Percentiles rank a stretch among this genome's conserved stretches.
These are phyloP conservation scores for Lordiphosa collinella DNA, from an alignment of 1,140 invertebrate species.

Conservation along the genomic window DNA sequence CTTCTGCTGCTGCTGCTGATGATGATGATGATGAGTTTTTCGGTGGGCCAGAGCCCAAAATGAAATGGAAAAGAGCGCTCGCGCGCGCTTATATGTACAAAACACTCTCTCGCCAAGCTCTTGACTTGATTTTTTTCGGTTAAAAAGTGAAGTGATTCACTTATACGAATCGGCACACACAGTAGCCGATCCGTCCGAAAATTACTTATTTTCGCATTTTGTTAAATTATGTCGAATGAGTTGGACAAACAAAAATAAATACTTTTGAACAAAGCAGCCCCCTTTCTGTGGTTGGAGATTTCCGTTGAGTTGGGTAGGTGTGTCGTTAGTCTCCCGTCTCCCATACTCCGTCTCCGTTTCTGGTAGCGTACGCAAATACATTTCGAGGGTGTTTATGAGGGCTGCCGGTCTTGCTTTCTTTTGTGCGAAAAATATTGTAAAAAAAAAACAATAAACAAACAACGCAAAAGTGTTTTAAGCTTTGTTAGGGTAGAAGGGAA, in stretches of 20 bases:
- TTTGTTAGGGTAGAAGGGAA: too few relatives aligned
- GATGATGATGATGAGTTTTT: conserved; percentile 3
- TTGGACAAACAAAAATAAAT: conserved; percentile 8
- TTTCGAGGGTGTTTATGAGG: conserved; percentile 3
- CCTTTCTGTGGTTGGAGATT: conserved; percentile 3
- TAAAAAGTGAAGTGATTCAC: conserved; percentile 14
- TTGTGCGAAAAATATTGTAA: background rate
- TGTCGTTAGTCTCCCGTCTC: background rate
- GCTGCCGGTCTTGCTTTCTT: conserved; percentile 13
- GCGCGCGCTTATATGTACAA: too few relatives aligned
- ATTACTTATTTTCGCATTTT: conserved; percentile 12
- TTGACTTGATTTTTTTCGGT: conserved; percentile 8
- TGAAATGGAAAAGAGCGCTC: conserved; percentile 9
- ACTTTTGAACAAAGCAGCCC: conserved; percentile 11
- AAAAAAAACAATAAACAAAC: background rate
- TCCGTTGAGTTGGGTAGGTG: conserved; percentile 4
- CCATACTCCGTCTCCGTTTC: background rate
- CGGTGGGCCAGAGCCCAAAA: conserved; percentile 4
- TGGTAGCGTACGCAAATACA: conserved; percentile 11
- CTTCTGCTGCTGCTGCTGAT: too few relatives aligned
- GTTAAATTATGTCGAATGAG: conserved; percentile 13
- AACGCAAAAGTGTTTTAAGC: too few relatives aligned
- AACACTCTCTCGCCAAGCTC: conserved; percentile 6
- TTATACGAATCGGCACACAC: background rate
- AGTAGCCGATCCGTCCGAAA: background rate